A percentile compares a stretch with the other conserved stretches of the same genome.
These are phyloP conservation scores for Syngnathus typhle DNA, from an alignment of 2,113 vertebrate genomes.

Conservation along the genomic window DNA sequence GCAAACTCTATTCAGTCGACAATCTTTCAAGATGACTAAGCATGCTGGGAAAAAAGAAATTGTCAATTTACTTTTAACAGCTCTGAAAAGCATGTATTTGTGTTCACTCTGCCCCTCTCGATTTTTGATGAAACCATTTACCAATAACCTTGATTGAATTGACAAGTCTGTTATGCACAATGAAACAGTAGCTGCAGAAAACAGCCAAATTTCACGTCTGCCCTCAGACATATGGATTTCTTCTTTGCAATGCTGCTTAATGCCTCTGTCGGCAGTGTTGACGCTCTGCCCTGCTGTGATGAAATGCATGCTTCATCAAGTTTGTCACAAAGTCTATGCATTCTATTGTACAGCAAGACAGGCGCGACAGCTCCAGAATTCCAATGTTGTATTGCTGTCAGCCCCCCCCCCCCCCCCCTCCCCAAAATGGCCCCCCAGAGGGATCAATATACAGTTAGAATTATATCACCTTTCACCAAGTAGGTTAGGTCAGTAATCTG, in stretches of 20 bases:
- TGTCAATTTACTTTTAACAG: too few relatives aligned
- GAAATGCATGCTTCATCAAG: constrained; percentile 60
- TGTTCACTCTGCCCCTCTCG: not conserved
- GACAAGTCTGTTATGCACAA: not conserved
- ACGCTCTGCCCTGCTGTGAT: constrained; percentile 32
- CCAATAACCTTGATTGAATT: not conserved
- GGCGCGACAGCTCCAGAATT: constrained; percentile 32
- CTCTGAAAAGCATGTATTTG: too few relatives aligned
- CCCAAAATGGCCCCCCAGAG: constrained; percentile 26
- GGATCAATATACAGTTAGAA: constrained; percentile 29
- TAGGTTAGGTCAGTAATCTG: constrained; percentile 38
- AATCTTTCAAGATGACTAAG: not conserved
- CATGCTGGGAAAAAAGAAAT: not conserved
- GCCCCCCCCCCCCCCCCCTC: not conserved
- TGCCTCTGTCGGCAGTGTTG: constrained; percentile 16
- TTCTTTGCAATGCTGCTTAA: constrained; percentile 20
- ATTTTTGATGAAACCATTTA: constrained; percentile 1
- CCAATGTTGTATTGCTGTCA: constrained; percentile 41
- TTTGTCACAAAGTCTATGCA: constrained; percentile 62
- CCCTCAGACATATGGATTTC: constrained; percentile 8
- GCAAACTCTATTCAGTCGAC: not conserved
- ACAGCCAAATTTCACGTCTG: not conserved
- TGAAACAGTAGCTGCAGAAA: not conserved
- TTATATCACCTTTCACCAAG: constrained; percentile 28
- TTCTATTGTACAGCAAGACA: constrained; percentile 44